These are phyloP conservation scores for Luehdorfia chinensis DNA, from an alignment of 1,140 invertebrate genomes.

Conservation along the genomic window DNA sequence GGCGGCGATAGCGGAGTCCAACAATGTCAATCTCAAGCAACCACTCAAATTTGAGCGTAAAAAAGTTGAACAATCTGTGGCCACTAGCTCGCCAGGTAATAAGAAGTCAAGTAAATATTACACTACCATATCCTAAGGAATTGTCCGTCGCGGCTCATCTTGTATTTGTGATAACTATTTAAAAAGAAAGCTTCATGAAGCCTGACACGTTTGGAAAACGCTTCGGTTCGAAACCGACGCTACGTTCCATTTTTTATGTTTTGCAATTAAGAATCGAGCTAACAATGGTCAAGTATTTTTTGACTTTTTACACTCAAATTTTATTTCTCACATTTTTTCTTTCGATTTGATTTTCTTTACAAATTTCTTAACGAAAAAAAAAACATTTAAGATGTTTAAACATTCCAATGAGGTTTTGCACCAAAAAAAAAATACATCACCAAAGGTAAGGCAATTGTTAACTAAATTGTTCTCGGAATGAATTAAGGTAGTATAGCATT, in stretches of 20 bases:
- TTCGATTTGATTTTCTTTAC: slow-evolving; percentile 52
- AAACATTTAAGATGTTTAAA: slow-evolving; percentile 49
- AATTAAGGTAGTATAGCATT: slow-evolving; percentile 77
- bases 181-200: not conserved
- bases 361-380: slow-evolving; percentile 42
- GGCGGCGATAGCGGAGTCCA: slow-evolving; percentile 91
- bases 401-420: slow-evolving; percentile 62
- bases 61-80: slow-evolving; percentile 78
- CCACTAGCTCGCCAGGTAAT: slow-evolving; percentile 79
- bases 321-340: slow-evolving; percentile 47
- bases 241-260: slow-evolving; percentile 63
- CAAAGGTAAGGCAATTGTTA: slow-evolving; percentile 68
- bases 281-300: slow-evolving; percentile 78
- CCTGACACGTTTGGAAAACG: slow-evolving; percentile 14
- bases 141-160: slow-evolving; percentile 29
- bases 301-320: slow-evolving; percentile 79
- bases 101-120: slow-evolving; percentile 79
- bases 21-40: slow-evolving; percentile 87
- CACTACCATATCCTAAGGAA: slow-evolving; percentile 76
- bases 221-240: slow-evolving; percentile 34
- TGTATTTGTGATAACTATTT: slow-evolving; percentile 24
- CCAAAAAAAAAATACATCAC: slow-evolving; percentile 57
- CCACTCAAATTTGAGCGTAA: slow-evolving; percentile 83
- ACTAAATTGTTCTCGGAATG: slow-evolving; percentile 51
- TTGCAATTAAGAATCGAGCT: slow-evolving; percentile 72